These are phyloP conservation scores for Hippopotamus amphibius DNA, from an alignment of 2,113 vertebrate species.

Conservation along the genomic window DNA sequence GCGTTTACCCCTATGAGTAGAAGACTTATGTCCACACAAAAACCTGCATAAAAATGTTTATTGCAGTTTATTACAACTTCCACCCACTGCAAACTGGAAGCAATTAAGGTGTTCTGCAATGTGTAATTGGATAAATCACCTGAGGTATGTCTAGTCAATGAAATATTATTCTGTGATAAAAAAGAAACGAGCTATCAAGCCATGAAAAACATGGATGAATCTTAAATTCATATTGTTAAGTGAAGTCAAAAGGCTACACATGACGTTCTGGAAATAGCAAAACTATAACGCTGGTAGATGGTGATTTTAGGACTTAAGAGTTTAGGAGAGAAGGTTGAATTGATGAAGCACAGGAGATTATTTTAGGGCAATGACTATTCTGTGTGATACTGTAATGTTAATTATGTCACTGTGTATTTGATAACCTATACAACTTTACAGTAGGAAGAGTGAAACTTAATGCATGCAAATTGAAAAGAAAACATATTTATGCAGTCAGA, in stretches of 20 bases:
- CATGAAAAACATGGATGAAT: background rate
- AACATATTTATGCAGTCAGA: background rate
- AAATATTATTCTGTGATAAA: background rate
- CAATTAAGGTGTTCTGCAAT: background rate
- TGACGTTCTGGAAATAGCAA: background rate
- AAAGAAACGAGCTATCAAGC: background rate
- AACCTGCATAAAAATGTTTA: background rate
- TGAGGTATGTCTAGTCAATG: background rate
- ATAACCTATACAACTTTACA: background rate
- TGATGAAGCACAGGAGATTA: background rate
- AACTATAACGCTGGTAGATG: background rate
- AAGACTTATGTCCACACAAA: background rate
- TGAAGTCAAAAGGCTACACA: background rate
- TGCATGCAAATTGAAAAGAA: background rate
- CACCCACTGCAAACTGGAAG: background rate
- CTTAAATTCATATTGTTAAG: background rate
- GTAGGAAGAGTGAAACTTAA: background rate
- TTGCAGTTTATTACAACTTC: background rate
- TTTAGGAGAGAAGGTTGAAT: background rate
- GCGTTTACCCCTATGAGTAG: background rate
- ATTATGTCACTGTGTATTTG: background rate
- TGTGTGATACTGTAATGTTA: background rate
- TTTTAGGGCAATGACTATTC: background rate
- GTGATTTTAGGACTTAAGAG: background rate
- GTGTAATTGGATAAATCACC: background rate